Evolutionary conservation across 1,140 invertebrate species (phyloP).

Genomic region (Aporrectodea caliginosa): DNA sequence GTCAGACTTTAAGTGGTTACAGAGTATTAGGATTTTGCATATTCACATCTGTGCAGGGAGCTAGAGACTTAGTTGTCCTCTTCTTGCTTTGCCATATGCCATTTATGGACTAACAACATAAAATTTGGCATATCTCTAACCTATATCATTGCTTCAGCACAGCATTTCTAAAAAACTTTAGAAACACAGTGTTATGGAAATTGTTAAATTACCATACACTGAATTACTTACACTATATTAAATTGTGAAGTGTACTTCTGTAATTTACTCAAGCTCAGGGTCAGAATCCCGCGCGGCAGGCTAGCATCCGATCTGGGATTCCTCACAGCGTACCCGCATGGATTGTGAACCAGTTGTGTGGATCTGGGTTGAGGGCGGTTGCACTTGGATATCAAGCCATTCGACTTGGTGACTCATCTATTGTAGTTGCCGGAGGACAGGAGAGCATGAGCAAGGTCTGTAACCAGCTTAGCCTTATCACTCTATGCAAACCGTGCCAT

Average conservation of each 20-base stretch:
- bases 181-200: neutral
- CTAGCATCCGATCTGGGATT: slow-evolving; percentile 72
- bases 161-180: neutral
- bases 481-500: no score
- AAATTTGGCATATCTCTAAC: neutral
- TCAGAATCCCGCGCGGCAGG: slow-evolving; percentile 81
- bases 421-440: slow-evolving; percentile 78
- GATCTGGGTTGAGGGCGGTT: slow-evolving; percentile 77
- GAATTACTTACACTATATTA: neutral
- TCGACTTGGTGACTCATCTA: slow-evolving; percentile 64
- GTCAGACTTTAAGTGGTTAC: neutral
- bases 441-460: slow-evolving; percentile 73
- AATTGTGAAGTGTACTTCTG: neutral
- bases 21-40: no score
- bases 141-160: neutral
- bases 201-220: neutral
- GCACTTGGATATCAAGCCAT: slow-evolving; percentile 69
- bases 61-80: no score
- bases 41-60: no score
- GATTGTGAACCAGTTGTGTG: slow-evolving; percentile 80
- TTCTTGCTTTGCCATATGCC: no score
- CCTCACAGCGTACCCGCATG: slow-evolving; percentile 70
- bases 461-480: slow-evolving; percentile 5
- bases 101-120: no score
- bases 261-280: slow-evolving; percentile 63